A percentile compares a stretch with the other conserved stretches of the same genome.
Evolutionary conservation across 2,797 vertebrate genomes (phyloP).

Genomic region (Poecilia velifera): DNA sequence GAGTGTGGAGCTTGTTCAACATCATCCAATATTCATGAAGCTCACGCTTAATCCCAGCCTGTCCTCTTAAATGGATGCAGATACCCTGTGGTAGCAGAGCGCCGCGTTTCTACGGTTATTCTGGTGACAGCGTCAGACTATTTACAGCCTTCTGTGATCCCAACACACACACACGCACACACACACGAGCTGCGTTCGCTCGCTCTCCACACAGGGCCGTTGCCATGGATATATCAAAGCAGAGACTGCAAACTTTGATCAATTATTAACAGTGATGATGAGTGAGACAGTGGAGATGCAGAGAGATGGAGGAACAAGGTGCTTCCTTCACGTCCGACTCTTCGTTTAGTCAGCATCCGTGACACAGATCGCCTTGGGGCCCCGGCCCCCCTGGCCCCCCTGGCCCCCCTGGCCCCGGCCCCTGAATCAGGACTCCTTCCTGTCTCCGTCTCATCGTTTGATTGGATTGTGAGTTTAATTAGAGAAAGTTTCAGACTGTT

Average conservation of each 20-base stretch:
- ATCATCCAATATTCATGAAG: conserved; percentile 71
- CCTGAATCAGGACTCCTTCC: conserved; percentile 41
- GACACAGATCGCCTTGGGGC: conserved; percentile 40
- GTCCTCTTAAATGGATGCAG: conserved; percentile 61
- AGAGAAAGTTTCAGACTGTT: not conserved
- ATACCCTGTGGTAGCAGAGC: conserved; percentile 56
- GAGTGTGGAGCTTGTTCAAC: conserved; percentile 61
- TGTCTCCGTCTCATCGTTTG: not conserved
- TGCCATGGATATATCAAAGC: conserved; percentile 82
- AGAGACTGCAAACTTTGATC: conserved; percentile 82
- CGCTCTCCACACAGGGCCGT: conserved; percentile 55
- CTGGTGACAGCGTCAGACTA: conserved; percentile 65
- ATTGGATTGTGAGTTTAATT: not conserved
- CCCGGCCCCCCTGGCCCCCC: not conserved
- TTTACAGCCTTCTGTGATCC: conserved; percentile 69
- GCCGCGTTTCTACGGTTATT: conserved; percentile 59
- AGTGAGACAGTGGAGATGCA: conserved; percentile 61
- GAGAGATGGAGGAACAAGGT: conserved; percentile 67
- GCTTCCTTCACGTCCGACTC: conserved; percentile 60
- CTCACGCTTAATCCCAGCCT: conserved; percentile 66
- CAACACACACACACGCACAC: conserved; percentile 21
- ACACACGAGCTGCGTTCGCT: conserved; percentile 24
- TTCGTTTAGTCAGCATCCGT: conserved; percentile 74
- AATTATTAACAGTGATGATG: conserved; percentile 81
- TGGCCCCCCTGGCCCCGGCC: not conserved